Evolutionary conservation across 2,888 invertebrate species (phyloP).

Genomic region (Cantharis rustica): DNA sequence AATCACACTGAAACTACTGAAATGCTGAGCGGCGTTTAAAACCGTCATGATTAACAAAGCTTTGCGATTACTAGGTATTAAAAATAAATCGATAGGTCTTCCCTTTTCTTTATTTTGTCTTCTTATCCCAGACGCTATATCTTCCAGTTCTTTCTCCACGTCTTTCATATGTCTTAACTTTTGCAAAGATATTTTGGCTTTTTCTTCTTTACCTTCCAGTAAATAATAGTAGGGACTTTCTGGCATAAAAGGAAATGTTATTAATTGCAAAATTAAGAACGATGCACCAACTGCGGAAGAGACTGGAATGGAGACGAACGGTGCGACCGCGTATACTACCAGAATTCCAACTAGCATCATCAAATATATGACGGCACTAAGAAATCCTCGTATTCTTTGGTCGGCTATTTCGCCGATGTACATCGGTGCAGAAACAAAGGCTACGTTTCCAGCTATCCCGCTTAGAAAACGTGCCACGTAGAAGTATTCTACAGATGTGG

Average conservation of each 20-base stretch:
- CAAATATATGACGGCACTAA: slow-evolving; percentile 51
- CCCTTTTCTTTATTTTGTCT: slow-evolving; percentile 2
- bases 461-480: slow-evolving; percentile 50
- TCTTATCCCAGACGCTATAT: not conserved
- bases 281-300: slow-evolving; percentile 47
- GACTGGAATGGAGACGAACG: slow-evolving; percentile 48
- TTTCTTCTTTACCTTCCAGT: slow-evolving; percentile 40
- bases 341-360: slow-evolving; percentile 53
- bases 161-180: not conserved
- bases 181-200: not conserved
- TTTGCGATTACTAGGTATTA: slow-evolving; percentile 48
- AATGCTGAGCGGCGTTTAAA: slow-evolving; percentile 51
- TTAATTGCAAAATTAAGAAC: slow-evolving; percentile 44
- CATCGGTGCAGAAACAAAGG: slow-evolving; percentile 54
- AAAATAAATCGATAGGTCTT: slow-evolving; percentile 20
- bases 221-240: slow-evolving; percentile 52
- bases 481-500: slow-evolving; percentile 44
- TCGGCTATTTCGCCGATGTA: slow-evolving; percentile 54
- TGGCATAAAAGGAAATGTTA: slow-evolving; percentile 51
- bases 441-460: slow-evolving; percentile 52
- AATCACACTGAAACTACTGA: slow-evolving; percentile 52
- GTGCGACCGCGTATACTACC: slow-evolving; percentile 49
- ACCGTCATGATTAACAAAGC: slow-evolving; percentile 51
- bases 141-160: slow-evolving; percentile 2
- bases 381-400: slow-evolving; percentile 51